Percentiles rank a stretch among this genome's conserved stretches.
These are phyloP conservation scores for Campodea augens DNA, from an alignment of 1,140 invertebrate species.

Conservation along the genomic window DNA sequence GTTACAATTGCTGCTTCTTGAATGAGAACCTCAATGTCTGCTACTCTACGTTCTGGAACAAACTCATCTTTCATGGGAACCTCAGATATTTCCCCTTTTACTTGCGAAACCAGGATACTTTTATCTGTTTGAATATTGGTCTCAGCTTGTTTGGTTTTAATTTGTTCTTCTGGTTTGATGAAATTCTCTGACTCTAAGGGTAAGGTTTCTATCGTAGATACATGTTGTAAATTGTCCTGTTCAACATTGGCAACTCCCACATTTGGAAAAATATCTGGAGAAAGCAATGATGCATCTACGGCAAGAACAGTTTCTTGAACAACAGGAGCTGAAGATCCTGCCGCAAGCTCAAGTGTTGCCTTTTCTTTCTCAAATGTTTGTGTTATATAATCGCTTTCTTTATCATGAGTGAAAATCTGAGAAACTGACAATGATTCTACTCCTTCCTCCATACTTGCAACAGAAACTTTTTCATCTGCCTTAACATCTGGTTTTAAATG, in stretches of 20 bases:
- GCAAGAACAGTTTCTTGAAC: constrained; percentile 30
- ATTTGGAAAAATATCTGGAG: constrained; percentile 18
- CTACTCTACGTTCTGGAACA: background rate
- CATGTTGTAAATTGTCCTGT: constrained; percentile 29
- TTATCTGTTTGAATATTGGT: constrained; percentile 10
- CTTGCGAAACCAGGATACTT: constrained; percentile 13
- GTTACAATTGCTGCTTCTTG: background rate
- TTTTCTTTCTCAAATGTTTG: constrained; percentile 22
- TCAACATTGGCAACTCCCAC: constrained; percentile 29
- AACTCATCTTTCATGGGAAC: background rate
- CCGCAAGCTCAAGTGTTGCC: constrained; percentile 24
- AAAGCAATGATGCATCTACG: constrained; percentile 24
- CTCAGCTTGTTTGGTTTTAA: background rate
- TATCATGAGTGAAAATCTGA: constrained; percentile 31
- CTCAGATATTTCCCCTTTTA: constrained; percentile 11
- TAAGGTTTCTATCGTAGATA: constrained; percentile 33
- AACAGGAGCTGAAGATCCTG: constrained; percentile 27
- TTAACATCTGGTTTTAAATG: constrained; percentile 23
- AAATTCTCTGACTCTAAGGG: constrained; percentile 29
- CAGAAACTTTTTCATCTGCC: constrained; percentile 29
- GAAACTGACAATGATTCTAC: constrained; percentile 25
- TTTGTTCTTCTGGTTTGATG: constrained; percentile 17
- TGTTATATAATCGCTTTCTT: constrained; percentile 26
- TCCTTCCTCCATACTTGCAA: constrained; percentile 27
- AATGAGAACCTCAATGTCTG: background rate